Conservation (phyloP, 2,888 invertebrate genomes). For the Conistra vaccinii region DNA sequence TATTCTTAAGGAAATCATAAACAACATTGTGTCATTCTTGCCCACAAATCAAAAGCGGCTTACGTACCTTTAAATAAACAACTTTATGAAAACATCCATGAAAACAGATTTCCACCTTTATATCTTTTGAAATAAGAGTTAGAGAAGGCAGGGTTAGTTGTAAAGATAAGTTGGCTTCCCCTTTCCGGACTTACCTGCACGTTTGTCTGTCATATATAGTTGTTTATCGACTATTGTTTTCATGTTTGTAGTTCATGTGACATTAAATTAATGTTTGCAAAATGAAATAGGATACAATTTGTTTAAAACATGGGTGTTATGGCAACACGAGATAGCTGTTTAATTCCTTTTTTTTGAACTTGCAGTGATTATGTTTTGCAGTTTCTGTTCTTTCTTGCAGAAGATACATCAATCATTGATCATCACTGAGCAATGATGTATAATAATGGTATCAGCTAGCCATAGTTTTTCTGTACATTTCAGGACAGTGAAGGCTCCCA, state of each 20-base stretch:
- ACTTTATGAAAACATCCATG: slow-evolving; percentile 3
- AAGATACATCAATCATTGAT: no score
- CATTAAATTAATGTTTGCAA: slow-evolving; percentile 61
- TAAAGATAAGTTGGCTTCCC: slow-evolving; percentile 37
- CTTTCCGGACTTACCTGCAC: slow-evolving; percentile 73
- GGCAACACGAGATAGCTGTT: not conserved
- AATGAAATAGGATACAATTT: slow-evolving; percentile 45
- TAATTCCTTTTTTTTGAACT: not conserved
- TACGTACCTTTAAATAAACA: slow-evolving; percentile 76
- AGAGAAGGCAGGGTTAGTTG: not conserved
- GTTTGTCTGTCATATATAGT: slow-evolving; percentile 81
- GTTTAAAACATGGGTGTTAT: slow-evolving; percentile 14
- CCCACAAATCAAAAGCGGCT: slow-evolving; percentile 86
- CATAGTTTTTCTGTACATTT: no score
- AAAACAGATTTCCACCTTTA: slow-evolving; percentile 31
- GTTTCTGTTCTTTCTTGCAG: not conserved
- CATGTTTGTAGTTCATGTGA: slow-evolving; percentile 67
- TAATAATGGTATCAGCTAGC: no score
- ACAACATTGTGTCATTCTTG: slow-evolving; percentile 82
- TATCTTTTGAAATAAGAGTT: not conserved
- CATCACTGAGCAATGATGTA: no score
- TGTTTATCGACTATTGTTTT: slow-evolving; percentile 83
- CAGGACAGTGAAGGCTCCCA: no score
- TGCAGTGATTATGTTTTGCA: not conserved
- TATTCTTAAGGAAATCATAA: slow-evolving; percentile 85